These are phyloP conservation scores for Microcebus murinus DNA, from an alignment of 2,113 vertebrate species.

Conservation along the genomic window DNA sequence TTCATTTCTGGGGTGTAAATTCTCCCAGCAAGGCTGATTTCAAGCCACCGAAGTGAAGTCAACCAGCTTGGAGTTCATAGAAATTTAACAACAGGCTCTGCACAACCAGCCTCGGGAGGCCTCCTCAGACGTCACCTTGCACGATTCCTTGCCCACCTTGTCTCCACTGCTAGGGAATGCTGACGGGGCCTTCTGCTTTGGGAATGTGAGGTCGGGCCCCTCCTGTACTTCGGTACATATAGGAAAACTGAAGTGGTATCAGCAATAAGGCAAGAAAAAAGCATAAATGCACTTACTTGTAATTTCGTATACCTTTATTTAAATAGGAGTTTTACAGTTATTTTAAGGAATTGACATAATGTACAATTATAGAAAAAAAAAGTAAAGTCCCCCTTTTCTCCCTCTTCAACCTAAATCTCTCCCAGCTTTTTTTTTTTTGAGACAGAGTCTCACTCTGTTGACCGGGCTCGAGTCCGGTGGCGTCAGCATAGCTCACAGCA, in stretches of 20 bases:
- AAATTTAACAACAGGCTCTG: background rate
- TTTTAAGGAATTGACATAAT: background rate
- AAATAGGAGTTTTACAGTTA: background rate
- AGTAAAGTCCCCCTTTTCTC: background rate
- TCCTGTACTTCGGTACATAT: background rate
- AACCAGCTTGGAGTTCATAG: no score
- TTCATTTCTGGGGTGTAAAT: no score
- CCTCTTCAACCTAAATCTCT: background rate
- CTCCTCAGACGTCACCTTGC: no score
- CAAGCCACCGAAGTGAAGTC: no score
- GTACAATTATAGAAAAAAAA: background rate
- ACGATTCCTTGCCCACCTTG: no score
- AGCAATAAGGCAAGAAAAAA: background rate
- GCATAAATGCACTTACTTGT: background rate
- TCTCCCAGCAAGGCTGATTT: no score
- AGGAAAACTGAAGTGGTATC: background rate
- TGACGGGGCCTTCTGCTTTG: no score
- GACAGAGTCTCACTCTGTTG: no score
- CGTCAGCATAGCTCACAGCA: no score
- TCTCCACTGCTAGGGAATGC: background rate
- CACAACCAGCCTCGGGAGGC: no score
- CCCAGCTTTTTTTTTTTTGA: background rate
- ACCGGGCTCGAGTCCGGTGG: fast-evolving
- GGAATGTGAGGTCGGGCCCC: background rate
- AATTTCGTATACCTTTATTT: background rate